phyloP scores from a whole-genome alignment of 2,797 vertebrate genomes.

The Ptychadena robeensis region DNA sequence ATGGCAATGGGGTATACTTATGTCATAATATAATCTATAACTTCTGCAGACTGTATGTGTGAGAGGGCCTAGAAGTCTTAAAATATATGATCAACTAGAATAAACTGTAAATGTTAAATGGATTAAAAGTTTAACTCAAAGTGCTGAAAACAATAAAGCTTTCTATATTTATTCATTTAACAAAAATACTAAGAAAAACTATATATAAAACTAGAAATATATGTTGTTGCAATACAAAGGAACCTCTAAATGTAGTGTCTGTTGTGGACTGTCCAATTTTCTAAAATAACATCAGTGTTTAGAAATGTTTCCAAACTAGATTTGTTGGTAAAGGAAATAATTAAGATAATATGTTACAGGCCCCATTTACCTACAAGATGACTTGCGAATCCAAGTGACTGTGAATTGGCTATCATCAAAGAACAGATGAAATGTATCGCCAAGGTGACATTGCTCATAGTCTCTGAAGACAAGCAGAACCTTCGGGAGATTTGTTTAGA shows the following conservation, averaged over 20 bases:
- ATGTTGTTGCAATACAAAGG: background rate
- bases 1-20: background rate
- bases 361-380: constrained; percentile 60
- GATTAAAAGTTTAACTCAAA: background rate
- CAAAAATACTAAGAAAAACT: background rate
- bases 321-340: constrained; percentile 47
- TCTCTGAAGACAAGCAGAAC: constrained; percentile 51
- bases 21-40: background rate
- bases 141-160: background rate
- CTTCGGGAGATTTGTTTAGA: constrained; percentile 48
- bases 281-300: background rate
- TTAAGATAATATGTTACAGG: constrained; percentile 56
- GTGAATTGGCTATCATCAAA: constrained; percentile 59
- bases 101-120: too few species aligned
- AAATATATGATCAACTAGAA: background rate
- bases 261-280: background rate
- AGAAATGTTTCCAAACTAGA: constrained; percentile 14
- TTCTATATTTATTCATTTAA: background rate
- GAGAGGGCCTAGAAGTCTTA: background rate
- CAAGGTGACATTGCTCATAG: constrained; percentile 57
- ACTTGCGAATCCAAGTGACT: constrained; percentile 40
- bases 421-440: constrained; percentile 56
- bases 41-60: background rate
- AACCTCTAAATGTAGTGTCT: background rate
- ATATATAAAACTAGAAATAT: background rate